These are phyloP conservation scores for Triplophysa tibetana DNA, from an alignment of 2,113 vertebrate species.

Conservation along the genomic window DNA sequence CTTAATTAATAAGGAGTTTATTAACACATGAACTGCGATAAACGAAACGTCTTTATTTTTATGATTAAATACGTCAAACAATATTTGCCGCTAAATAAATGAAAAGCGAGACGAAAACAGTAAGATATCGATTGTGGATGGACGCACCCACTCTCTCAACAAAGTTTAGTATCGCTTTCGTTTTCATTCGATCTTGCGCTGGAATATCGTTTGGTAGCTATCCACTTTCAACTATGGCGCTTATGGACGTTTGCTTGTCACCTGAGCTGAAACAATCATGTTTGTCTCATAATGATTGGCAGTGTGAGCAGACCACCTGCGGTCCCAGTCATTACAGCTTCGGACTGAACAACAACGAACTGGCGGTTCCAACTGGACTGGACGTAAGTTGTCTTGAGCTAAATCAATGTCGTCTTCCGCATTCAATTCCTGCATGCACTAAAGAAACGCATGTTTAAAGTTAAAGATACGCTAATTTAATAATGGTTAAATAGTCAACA, in stretches of 20 bases:
- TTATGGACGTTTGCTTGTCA: constrained; percentile 4
- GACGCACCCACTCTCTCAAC: neutral
- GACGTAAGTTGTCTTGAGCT: neutral
- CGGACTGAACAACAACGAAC: neutral
- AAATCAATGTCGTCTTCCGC: neutral
- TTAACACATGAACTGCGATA: too few species aligned
- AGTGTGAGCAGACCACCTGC: neutral
- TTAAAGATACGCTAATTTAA: too few species aligned
- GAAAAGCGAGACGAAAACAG: too few species aligned
- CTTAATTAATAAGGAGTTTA: too few species aligned
- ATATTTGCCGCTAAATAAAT: too few species aligned
- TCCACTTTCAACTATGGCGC: neutral
- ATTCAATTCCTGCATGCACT: neutral
- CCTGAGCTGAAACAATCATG: neutral
- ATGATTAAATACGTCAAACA: too few species aligned
- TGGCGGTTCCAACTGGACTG: neutral
- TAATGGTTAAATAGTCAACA: too few species aligned
- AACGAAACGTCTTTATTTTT: too few species aligned
- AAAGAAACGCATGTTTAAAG: neutral
- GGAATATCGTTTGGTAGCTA: neutral
- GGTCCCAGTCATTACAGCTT: neutral
- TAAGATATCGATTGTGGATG: neutral
- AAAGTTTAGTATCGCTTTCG: neutral
- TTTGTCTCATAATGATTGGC: neutral
- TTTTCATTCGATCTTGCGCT: neutral